phyloP scores from a whole-genome alignment of 2,113 vertebrate species.

The Oncorhynchus clarkii region DNA sequence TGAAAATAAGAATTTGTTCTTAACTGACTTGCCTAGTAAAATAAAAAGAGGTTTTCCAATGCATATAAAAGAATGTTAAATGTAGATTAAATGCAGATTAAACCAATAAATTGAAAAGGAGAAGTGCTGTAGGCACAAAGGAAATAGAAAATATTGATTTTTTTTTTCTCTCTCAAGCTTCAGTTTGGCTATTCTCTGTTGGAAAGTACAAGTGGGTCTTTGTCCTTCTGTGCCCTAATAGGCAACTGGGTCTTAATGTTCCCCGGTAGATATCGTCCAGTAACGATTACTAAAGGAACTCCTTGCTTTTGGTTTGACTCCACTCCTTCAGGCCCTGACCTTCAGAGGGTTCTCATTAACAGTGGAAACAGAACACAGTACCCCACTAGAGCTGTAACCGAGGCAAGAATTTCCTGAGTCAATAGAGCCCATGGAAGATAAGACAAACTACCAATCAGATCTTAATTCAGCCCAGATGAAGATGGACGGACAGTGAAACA shows the following conservation, averaged over 20 bases:
- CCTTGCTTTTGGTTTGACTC: neutral
- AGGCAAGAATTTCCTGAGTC: conserved; percentile 56
- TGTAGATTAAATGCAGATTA: too few species aligned
- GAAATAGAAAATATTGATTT: too few species aligned
- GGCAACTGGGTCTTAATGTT: neutral
- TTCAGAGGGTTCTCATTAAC: conserved; percentile 67
- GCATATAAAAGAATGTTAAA: neutral
- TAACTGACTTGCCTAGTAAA: too few species aligned
- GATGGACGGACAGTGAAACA: conserved; percentile 32
- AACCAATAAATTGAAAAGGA: too few species aligned
- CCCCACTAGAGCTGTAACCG: conserved; percentile 31
- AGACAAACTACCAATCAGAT: conserved; percentile 44
- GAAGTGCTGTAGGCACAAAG: too few species aligned
- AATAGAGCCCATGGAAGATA: conserved; percentile 58
- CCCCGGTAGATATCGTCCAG: neutral
- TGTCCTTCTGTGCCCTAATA: neutral
- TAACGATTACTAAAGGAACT: conserved; percentile 8
- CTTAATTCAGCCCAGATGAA: conserved; percentile 69
- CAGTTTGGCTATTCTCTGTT: neutral
- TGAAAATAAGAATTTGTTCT: too few species aligned
- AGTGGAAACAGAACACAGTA: conserved; percentile 49
- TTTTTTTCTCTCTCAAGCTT: too few species aligned
- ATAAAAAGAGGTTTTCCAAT: neutral
- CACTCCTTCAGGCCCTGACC: conserved; percentile 10
- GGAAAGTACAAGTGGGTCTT: neutral